These are phyloP conservation scores for Zhuqinia jingwanae DNA, from an alignment of 2,888 invertebrate species.

Conservation along the genomic window DNA sequence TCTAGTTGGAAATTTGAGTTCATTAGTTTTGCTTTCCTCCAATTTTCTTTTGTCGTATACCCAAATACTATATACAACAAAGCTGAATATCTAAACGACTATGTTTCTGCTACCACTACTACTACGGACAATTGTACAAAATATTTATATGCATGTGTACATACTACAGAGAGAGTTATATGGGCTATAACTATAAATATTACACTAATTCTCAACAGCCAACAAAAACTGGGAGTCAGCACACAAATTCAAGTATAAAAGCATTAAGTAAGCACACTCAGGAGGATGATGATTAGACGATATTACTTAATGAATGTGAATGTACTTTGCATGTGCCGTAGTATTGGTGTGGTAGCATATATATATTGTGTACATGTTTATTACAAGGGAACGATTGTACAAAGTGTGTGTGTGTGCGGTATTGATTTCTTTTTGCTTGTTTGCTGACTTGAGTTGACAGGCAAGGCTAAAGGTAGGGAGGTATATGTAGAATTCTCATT, in stretches of 20 bases:
- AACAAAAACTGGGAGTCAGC: slow-evolving; percentile 14
- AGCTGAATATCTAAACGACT: slow-evolving; percentile 25
- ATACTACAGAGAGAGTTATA: not conserved
- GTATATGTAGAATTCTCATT: not conserved
- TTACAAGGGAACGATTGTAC: not conserved
- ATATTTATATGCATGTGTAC: not conserved
- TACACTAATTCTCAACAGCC: slow-evolving; percentile 20
- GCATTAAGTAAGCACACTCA: slow-evolving; percentile 23
- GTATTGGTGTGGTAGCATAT: not conserved
- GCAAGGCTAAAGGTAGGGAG: not conserved
- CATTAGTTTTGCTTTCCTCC: slow-evolving; percentile 48
- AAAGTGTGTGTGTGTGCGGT: not conserved
- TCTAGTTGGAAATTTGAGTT: slow-evolving; percentile 61
- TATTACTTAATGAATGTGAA: slow-evolving; percentile 39
- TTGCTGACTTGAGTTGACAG: not conserved
- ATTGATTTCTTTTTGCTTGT: slow-evolving; percentile 28
- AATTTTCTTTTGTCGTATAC: no score
- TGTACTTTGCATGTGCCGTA: not conserved
- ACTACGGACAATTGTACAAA: not conserved
- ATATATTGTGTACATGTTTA: not conserved
- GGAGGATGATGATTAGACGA: slow-evolving; percentile 28
- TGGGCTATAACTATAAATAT: slow-evolving; percentile 37
- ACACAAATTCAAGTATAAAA: slow-evolving; percentile 12
- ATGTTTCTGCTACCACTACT: no score
- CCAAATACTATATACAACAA: no score